These are phyloP conservation scores for Lasioglossum morio DNA, from an alignment of 2,888 invertebrate genomes.

Conservation along the genomic window DNA sequence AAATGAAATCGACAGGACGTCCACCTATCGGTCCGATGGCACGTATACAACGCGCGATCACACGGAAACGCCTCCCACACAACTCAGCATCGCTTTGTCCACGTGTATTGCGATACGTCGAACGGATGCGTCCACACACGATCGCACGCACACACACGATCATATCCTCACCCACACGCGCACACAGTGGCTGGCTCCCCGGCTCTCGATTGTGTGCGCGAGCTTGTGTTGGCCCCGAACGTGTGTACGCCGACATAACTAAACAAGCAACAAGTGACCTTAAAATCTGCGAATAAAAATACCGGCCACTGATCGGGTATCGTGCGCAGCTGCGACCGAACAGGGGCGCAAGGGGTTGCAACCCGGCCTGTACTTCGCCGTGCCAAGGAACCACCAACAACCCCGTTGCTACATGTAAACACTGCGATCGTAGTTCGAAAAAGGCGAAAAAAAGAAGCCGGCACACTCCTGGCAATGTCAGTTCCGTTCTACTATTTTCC, in stretches of 20 bases:
- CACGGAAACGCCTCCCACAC: slow-evolving; percentile 61
- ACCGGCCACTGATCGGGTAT: slow-evolving; percentile 80
- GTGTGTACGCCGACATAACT: slow-evolving; percentile 80
- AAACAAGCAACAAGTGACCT: slow-evolving; percentile 84
- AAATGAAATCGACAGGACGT: slow-evolving; percentile 83
- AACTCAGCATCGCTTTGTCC: slow-evolving; percentile 57
- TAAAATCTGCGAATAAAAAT: slow-evolving; percentile 83
- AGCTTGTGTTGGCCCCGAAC: slow-evolving; percentile 61
- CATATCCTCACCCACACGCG: background rate
- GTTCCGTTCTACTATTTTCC: slow-evolving; percentile 41
- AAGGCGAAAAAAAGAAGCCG: slow-evolving; percentile 9
- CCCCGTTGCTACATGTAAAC: slow-evolving; percentile 64
- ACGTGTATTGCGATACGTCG: slow-evolving; percentile 63
- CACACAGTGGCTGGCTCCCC: background rate
- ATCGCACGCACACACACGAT: slow-evolving; percentile 4
- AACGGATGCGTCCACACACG: slow-evolving; percentile 55
- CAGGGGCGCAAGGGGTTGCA: slow-evolving; percentile 50
- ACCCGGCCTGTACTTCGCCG: slow-evolving; percentile 48
- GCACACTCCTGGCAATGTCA: slow-evolving; percentile 42
- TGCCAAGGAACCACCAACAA: slow-evolving; percentile 68
- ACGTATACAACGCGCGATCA: slow-evolving; percentile 69
- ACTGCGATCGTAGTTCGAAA: slow-evolving; percentile 56
- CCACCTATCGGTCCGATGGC: slow-evolving; percentile 82
- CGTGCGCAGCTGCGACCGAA: slow-evolving; percentile 68
- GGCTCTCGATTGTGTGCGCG: slow-evolving; percentile 37